Conservation (phyloP, 1,140 invertebrate genomes). For the Bombus vancouverensis region DNA sequence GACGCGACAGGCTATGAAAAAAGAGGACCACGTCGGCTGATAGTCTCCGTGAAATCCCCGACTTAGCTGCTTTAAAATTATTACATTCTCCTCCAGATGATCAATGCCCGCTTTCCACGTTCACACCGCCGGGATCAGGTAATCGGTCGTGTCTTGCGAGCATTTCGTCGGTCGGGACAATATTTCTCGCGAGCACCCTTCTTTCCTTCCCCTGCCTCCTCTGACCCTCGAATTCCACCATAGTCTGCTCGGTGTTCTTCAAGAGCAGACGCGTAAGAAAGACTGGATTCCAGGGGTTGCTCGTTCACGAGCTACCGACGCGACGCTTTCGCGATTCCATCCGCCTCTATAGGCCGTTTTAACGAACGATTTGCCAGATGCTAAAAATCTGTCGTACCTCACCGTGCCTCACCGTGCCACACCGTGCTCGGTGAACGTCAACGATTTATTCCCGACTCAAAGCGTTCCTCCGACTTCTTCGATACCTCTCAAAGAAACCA, state of each 20-base stretch:
- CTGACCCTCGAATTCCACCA: no score
- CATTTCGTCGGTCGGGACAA: slow-evolving; percentile 14
- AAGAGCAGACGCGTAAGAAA: not conserved
- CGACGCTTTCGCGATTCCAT: not conserved
- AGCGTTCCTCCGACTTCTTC: slow-evolving; percentile 16
- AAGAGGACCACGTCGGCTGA: not conserved
- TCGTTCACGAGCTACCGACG: not conserved
- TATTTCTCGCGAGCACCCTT: slow-evolving; percentile 13
- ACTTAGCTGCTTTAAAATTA: slow-evolving; percentile 24
- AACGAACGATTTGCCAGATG: slow-evolving; percentile 38
- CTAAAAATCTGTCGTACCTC: not conserved
- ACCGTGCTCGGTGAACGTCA: not conserved
- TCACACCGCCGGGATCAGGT: slow-evolving; percentile 28
- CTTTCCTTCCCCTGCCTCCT: not conserved
- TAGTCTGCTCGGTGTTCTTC: not conserved
- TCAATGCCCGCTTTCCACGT: slow-evolving; percentile 33
- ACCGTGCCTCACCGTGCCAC: no score
- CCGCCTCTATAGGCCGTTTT: not conserved
- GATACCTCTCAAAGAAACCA: slow-evolving; percentile 25
- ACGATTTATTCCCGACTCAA: slow-evolving; percentile 32
- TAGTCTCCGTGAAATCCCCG: slow-evolving; percentile 22
- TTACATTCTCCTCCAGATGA: slow-evolving; percentile 31
- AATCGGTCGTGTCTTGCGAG: slow-evolving; percentile 40
- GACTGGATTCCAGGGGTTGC: not conserved
- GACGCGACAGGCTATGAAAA: not conserved